Percentiles rank a stretch among this genome's conserved stretches.
phyloP scores from a whole-genome alignment of 2,113 vertebrate genomes.

The Seriola quinqueradiata region DNA sequence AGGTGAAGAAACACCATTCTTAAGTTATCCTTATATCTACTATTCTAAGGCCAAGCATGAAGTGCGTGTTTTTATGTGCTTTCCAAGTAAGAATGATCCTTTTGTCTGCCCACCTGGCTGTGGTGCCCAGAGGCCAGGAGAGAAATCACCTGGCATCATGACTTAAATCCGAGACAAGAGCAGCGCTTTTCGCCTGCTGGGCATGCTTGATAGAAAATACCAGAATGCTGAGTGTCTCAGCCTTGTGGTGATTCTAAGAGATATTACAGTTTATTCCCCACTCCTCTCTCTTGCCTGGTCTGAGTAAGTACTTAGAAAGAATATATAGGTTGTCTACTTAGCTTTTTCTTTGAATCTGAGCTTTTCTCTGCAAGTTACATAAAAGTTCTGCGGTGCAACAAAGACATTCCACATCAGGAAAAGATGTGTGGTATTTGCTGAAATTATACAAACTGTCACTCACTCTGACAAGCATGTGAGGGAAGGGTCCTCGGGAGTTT shows the following conservation, averaged over 20 bases:
- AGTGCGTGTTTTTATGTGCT: conserved; percentile 31
- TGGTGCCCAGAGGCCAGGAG: conserved; percentile 44
- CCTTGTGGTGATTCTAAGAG: conserved; percentile 40
- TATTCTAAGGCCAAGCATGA: conserved; percentile 36
- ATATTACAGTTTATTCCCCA: conserved; percentile 22
- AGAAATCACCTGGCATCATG: conserved; percentile 54
- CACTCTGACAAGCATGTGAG: conserved; percentile 96
- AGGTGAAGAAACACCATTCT: conserved; percentile 3
- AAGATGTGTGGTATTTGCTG: conserved; percentile 17
- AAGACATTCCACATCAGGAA: background rate
- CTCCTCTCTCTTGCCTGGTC: conserved; percentile 1
- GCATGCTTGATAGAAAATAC: conserved; percentile 57
- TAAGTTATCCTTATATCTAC: conserved; percentile 45
- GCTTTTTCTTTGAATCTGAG: conserved; percentile 13
- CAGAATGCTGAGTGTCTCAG: conserved; percentile 30
- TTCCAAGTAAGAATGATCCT: conserved; percentile 39
- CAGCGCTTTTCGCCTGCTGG: conserved; percentile 48
- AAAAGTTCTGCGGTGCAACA: conserved; percentile 23
- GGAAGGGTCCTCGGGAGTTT: conserved; percentile 96
- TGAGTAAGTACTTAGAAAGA: conserved; percentile 23
- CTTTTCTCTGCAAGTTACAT: conserved; percentile 5
- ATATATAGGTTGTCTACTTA: background rate
- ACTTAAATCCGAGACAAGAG: conserved; percentile 59
- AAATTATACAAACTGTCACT: conserved; percentile 78
- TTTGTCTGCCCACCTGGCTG: conserved; percentile 27